phyloP scores from a whole-genome alignment of 2,888 invertebrate species.

The Melanophora roralis region DNA sequence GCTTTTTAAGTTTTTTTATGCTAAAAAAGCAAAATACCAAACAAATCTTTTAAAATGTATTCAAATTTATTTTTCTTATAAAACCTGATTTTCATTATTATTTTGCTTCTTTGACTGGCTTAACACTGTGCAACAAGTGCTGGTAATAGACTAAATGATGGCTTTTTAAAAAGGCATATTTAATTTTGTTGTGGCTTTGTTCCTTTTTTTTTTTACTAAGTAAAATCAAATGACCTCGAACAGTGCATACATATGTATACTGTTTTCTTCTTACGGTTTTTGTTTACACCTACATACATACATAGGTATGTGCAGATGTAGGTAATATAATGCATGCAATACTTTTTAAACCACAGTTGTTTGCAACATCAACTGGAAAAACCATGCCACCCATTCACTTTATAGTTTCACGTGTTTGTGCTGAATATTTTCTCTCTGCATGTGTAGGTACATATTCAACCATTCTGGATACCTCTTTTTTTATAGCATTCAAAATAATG shows the following conservation, averaged over 20 bases:
- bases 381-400: constrained; percentile 50
- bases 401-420: constrained; percentile 59
- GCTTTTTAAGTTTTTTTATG: neutral
- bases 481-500: constrained; percentile 9
- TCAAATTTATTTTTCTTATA: no score
- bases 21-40: no score
- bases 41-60: no score
- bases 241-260: constrained; percentile 29
- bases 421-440: constrained; percentile 40
- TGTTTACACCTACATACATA: no score
- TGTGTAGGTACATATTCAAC: neutral
- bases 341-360: constrained; percentile 45
- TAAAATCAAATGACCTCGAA: constrained; percentile 45
- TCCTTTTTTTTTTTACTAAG: no score
- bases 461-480: constrained; percentile 14
- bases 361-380: constrained; percentile 16
- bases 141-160: no score
- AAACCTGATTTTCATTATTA: no score
- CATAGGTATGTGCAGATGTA: no score
- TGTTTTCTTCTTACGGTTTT: neutral
- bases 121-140: no score
- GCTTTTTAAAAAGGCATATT: no score
- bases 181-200: no score
- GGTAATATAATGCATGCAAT: constrained; percentile 41
- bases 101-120: no score